phyloP scores from a whole-genome alignment of 2,113 vertebrate species.

The Elaphurus davidianus region DNA sequence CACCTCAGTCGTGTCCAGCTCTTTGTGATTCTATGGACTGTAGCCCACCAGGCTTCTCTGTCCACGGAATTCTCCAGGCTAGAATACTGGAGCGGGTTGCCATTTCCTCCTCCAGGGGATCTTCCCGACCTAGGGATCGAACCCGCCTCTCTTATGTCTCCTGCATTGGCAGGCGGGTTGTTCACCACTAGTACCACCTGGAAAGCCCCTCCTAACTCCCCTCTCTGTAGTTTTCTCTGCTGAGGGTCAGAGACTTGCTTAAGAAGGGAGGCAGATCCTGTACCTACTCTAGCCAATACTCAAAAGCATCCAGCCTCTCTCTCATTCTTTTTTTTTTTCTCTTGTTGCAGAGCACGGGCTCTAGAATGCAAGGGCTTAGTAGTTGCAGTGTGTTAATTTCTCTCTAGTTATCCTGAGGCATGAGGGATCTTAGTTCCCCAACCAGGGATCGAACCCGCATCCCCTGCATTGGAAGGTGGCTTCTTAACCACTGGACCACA shows the following conservation, averaged over 20 bases:
- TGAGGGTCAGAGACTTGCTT: not conserved
- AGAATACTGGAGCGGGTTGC: not conserved
- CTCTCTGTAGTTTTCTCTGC: not conserved
- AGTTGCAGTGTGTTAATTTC: not conserved
- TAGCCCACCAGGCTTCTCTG: not conserved
- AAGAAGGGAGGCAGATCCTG: not conserved
- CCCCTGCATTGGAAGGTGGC: not conserved
- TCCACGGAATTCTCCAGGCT: not conserved
- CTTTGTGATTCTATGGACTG: not conserved
- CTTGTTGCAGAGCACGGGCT: not conserved
- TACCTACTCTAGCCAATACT: not conserved
- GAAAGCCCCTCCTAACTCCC: not conserved
- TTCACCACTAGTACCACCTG: not conserved
- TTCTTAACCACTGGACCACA: not conserved
- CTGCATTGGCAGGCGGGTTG: not conserved
- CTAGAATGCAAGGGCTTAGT: not conserved
- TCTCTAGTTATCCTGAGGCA: not conserved
- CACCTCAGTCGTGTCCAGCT: not conserved
- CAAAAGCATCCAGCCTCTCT: not conserved
- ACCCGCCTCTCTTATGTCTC: not conserved
- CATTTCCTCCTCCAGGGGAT: not conserved
- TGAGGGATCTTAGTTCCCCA: not conserved
- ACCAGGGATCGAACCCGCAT: not conserved
- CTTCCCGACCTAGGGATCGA: not conserved
- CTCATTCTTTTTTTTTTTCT: not conserved